A percentile compares a stretch with the other conserved stretches of the same genome.
These are phyloP conservation scores for Epinephelus moara DNA, from an alignment of 2,113 vertebrate genomes.

Conservation along the genomic window DNA sequence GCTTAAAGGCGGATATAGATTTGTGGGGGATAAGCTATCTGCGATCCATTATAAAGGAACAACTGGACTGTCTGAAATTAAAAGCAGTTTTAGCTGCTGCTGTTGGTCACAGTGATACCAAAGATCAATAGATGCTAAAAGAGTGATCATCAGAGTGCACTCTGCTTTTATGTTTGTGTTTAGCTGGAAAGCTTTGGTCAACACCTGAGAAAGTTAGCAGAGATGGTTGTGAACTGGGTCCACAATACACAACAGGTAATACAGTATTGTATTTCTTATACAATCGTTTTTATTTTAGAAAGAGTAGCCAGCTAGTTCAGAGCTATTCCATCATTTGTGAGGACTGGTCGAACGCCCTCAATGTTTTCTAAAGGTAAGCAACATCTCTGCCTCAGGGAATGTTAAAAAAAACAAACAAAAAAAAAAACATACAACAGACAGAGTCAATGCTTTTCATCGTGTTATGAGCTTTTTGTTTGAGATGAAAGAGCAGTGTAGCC, in stretches of 20 bases:
- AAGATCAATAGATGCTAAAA: not conserved
- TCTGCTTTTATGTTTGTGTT: not conserved
- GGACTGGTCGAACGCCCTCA: not conserved
- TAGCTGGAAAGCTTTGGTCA: too few relatives aligned
- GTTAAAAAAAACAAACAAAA: too few relatives aligned
- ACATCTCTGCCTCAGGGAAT: not conserved
- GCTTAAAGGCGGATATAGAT: conserved; percentile 24
- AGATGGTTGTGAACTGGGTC: not conserved
- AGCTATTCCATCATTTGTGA: not conserved
- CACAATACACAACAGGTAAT: not conserved
- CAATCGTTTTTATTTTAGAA: not conserved
- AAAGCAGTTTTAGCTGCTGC: not conserved
- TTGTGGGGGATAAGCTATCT: conserved; percentile 6
- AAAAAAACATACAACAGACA: not conserved
- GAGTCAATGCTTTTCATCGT: not conserved
- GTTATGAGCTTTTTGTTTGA: not conserved
- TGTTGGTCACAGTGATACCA: not conserved
- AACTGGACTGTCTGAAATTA: not conserved
- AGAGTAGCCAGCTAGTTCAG: not conserved
- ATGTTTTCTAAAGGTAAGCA: conserved; percentile 9
- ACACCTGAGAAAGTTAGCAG: not conserved
- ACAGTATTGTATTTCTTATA: not conserved
- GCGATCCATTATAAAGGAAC: conserved; percentile 10
- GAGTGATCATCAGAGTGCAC: not conserved
- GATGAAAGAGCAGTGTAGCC: not conserved